Evolutionary conservation across 2,888 invertebrate species (phyloP).

Genomic region (Xiphydria camelus): DNA sequence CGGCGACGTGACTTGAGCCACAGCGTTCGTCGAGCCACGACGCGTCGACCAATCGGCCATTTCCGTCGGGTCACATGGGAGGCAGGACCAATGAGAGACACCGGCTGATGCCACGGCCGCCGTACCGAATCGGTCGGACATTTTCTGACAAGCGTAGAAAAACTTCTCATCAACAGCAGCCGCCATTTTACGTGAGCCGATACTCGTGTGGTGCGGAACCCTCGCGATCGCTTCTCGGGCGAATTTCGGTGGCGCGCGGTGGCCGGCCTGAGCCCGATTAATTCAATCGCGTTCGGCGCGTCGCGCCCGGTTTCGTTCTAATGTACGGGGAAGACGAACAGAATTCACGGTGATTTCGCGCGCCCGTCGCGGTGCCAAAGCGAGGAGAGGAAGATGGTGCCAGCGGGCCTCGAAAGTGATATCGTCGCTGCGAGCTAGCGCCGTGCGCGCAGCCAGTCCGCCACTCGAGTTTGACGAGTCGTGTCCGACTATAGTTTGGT

Average conservation of each 20-base stretch:
- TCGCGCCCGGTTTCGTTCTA: slow-evolving; percentile 31
- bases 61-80: slow-evolving; percentile 58
- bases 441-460: slow-evolving; percentile 54
- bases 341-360: slow-evolving; percentile 38
- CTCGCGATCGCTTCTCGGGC: slow-evolving; percentile 37
- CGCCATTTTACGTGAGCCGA: slow-evolving; percentile 85
- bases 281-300: slow-evolving; percentile 32
- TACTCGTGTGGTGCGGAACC: slow-evolving; percentile 48
- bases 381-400: slow-evolving; percentile 30
- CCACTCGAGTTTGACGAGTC: slow-evolving; percentile 38
- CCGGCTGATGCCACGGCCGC: slow-evolving; percentile 57
- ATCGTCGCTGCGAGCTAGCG: slow-evolving; percentile 50
- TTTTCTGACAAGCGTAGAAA: slow-evolving; percentile 93
- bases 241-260: slow-evolving; percentile 41
- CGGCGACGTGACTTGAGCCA: slow-evolving; percentile 51
- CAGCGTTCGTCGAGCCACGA: slow-evolving; percentile 57
- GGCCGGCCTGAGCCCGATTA: slow-evolving; percentile 35
- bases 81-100: slow-evolving; percentile 54
- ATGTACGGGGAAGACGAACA: slow-evolving; percentile 38
- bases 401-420: slow-evolving; percentile 38
- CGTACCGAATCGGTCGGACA: slow-evolving; percentile 56
- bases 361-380: slow-evolving; percentile 47
- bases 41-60: slow-evolving; percentile 53
- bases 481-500: slow-evolving; percentile 20
- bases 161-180: slow-evolving; percentile 89